Conservation (phyloP, 2,888 invertebrate genomes). For the Alloplasta piceator region DNA sequence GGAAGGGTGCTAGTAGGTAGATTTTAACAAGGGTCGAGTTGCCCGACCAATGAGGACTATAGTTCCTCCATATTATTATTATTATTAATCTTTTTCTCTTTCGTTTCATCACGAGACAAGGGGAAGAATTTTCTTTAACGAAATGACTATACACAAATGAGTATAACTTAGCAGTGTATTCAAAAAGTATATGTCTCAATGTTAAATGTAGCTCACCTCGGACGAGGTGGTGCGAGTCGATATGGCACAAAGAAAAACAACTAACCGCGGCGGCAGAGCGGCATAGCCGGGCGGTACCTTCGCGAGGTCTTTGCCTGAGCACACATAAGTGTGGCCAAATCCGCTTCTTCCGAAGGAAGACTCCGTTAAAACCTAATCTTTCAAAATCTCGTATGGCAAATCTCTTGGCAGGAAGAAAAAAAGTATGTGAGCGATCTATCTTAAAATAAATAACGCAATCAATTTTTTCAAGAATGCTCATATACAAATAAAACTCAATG, state of each 20-base stretch:
- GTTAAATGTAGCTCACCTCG: neutral
- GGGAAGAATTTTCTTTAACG: too few species aligned
- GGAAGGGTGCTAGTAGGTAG: neutral
- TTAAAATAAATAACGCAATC: neutral
- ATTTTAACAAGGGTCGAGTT: neutral
- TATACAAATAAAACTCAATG: neutral
- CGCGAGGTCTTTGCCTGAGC: slow-evolving; percentile 57
- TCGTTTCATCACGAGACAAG: too few species aligned
- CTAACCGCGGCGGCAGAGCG: slow-evolving; percentile 38
- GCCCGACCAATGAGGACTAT: too few species aligned
- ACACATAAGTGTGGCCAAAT: neutral
- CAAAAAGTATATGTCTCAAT: neutral
- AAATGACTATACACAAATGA: too few species aligned
- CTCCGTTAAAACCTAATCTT: slow-evolving; percentile 56
- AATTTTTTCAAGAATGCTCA: neutral
- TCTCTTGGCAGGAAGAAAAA: slow-evolving; percentile 77
- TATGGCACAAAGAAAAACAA: neutral
- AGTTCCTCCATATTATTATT: too few species aligned
- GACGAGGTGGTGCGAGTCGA: slow-evolving; percentile 33
- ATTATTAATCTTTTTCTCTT: too few species aligned
- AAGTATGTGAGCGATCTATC: neutral
- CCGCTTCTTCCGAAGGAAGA: slow-evolving; percentile 3
- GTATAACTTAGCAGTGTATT: too few species aligned
- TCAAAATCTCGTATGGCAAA: slow-evolving; percentile 57
- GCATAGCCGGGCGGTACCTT: slow-evolving; percentile 44